Evolutionary conservation across 2,113 vertebrate genomes (phyloP).

Genomic region (Colius striatus): DNA sequence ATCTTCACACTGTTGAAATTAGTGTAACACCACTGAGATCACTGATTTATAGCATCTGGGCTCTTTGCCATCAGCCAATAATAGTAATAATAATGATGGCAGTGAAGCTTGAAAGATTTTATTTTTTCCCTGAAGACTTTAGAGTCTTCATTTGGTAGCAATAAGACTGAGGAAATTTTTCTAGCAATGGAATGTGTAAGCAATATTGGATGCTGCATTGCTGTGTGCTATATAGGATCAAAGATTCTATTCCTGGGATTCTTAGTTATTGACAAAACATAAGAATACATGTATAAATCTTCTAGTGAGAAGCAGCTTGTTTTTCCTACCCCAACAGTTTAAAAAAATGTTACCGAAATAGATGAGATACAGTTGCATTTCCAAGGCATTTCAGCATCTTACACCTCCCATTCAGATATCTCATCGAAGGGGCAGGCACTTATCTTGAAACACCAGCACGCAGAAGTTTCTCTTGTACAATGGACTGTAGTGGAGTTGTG

Average conservation of each 20-base stretch:
- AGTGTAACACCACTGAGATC: background rate
- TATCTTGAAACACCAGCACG: background rate
- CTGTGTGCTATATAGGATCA: background rate
- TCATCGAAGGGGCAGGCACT: fast-evolving
- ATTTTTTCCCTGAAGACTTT: background rate
- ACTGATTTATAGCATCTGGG: background rate
- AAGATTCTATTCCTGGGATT: background rate
- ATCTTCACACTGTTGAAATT: background rate
- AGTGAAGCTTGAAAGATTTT: background rate
- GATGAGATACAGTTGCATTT: background rate
- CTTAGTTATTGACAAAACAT: background rate
- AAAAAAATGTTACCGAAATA: background rate
- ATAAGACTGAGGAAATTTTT: background rate
- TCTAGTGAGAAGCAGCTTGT: background rate
- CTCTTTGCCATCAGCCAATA: background rate
- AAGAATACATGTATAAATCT: background rate
- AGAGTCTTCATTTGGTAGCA: background rate
- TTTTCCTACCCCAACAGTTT: background rate
- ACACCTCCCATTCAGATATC: background rate
- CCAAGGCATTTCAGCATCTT: background rate
- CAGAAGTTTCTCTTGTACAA: background rate
- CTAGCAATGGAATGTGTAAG: background rate
- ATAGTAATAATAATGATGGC: background rate
- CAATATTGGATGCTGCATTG: background rate
- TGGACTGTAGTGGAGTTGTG: background rate